These are phyloP conservation scores for Spilosoma lubricipeda DNA, from an alignment of 2,888 invertebrate species.

Conservation along the genomic window DNA sequence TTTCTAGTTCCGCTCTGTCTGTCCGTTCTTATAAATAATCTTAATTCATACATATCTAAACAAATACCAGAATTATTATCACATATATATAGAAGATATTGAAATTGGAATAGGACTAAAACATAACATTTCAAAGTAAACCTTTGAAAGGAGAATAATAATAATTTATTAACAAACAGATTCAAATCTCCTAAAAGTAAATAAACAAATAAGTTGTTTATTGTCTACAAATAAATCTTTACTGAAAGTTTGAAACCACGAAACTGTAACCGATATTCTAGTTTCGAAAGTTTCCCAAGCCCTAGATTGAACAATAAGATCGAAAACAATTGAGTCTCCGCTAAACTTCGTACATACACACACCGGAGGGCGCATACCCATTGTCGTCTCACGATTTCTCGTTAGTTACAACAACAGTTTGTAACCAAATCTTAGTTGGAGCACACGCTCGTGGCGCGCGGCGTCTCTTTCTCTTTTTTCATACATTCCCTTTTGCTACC, in stretches of 20 bases:
- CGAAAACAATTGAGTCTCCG: conserved; percentile 38
- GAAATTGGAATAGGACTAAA: not conserved
- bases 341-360: conserved; percentile 30
- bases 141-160: too few relatives aligned
- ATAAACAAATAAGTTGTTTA: not conserved
- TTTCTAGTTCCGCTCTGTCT: too few relatives aligned
- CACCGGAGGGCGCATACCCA: conserved; percentile 27
- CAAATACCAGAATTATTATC: not conserved
- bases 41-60: too few relatives aligned
- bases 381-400: conserved; percentile 63
- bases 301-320: conserved; percentile 29
- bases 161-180: not conserved
- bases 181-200: not conserved
- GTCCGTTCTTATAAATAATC: too few relatives aligned
- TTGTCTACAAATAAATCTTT: conserved; percentile 4
- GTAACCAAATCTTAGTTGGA: conserved; percentile 78
- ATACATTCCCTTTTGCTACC: conserved; percentile 75
- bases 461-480: conserved; percentile 72
- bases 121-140: not conserved
- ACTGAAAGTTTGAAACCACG: not conserved
- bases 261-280: conserved; percentile 4
- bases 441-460: conserved; percentile 65
- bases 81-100: not conserved
- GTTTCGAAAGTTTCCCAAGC: conserved; percentile 13
- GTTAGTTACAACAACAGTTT: conserved; percentile 68